Evolutionary conservation across 1,140 invertebrate genomes (phyloP).

Genomic region (Babylonia areolata): DNA sequence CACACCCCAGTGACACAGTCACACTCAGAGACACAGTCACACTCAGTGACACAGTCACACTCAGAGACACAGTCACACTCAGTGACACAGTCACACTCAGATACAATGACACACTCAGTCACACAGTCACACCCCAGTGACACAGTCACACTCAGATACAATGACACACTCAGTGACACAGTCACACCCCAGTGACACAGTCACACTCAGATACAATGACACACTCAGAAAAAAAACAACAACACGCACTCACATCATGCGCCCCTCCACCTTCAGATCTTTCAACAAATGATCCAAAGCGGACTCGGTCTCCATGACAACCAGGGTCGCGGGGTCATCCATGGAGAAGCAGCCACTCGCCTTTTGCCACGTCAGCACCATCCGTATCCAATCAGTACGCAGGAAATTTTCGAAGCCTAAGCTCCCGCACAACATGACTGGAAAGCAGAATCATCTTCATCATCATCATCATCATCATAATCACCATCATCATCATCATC

Average conservation of each 20-base stretch:
- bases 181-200: neutral
- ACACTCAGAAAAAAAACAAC: no score
- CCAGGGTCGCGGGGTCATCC: neutral
- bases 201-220: neutral
- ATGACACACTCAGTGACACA: neutral
- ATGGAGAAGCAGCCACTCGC: conserved; percentile 52
- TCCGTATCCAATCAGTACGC: conserved; percentile 50
- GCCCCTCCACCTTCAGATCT: conserved; percentile 21
- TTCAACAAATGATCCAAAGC: neutral
- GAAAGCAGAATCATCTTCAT: no score
- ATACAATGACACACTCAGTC: conserved; percentile 7
- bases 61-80: no score
- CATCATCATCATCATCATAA: no score
- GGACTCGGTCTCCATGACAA: neutral
- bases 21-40: no score
- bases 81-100: neutral
- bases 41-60: no score
- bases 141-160: conserved; percentile 26
- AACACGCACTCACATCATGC: conserved; percentile 23
- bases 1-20: no score
- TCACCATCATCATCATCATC: no score
- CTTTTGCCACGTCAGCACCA: conserved; percentile 50
- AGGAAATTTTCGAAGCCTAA: conserved; percentile 55
- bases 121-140: conserved; percentile 23
- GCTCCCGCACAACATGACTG: conserved; percentile 51